phyloP scores from a whole-genome alignment of 2,888 invertebrate genomes.

The Tiliacea aurago region DNA sequence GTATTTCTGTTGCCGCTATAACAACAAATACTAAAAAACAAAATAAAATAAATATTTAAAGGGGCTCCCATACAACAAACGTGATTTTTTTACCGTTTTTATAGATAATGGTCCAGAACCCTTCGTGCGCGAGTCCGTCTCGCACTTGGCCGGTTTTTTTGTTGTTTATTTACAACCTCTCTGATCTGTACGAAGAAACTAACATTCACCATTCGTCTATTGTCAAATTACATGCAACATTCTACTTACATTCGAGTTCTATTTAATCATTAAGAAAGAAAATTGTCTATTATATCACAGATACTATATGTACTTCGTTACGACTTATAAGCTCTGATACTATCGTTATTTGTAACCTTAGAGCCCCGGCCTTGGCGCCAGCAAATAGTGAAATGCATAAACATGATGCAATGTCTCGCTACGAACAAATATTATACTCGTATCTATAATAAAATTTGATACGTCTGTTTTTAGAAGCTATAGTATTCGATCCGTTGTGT shows the following conservation, averaged over 20 bases:
- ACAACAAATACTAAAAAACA: no score
- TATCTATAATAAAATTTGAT: conserved; percentile 51
- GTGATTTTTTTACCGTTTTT: no score
- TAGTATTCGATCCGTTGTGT: conserved; percentile 33
- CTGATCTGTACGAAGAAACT: no score
- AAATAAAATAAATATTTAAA: no score
- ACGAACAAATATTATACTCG: conserved; percentile 52
- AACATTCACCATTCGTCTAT: background rate
- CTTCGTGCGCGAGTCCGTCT: no score
- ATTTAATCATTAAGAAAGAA: conserved; percentile 23
- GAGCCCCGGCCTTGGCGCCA: conserved; percentile 75
- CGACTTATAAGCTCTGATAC: conserved; percentile 65
- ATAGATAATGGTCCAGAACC: no score
- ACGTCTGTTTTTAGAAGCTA: conserved; percentile 46
- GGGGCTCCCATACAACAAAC: no score
- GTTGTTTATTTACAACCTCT: background rate
- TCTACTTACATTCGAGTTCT: conserved; percentile 11
- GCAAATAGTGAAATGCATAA: conserved; percentile 71
- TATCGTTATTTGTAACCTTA: conserved; percentile 79
- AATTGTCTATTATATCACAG: conserved; percentile 51
- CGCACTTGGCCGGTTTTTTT: background rate
- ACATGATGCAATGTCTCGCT: conserved; percentile 64
- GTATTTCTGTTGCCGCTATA: no score
- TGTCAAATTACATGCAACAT: background rate
- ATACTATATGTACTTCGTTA: conserved; percentile 44